These are phyloP conservation scores for Gymnocheta viridis DNA, from an alignment of 2,888 invertebrate genomes.

Conservation along the genomic window DNA sequence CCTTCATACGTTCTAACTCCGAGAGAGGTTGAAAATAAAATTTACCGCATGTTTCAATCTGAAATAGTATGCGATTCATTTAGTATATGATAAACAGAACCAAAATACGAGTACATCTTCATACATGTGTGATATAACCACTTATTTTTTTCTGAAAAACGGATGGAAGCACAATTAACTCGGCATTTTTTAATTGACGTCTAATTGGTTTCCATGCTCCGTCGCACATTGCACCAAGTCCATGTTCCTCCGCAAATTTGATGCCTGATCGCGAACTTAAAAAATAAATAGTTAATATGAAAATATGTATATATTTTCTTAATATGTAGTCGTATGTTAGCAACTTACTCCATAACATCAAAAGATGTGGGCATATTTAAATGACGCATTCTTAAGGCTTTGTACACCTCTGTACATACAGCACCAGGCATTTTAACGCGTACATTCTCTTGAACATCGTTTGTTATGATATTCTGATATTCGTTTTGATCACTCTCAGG, in stretches of 20 bases:
- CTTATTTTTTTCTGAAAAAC: slow-evolving; percentile 83
- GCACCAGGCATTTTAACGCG: slow-evolving; percentile 84
- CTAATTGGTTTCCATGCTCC: slow-evolving; percentile 76
- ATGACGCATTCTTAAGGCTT: slow-evolving; percentile 87
- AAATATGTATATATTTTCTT: too few species aligned
- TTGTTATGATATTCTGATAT: slow-evolving; percentile 56
- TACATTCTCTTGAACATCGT: slow-evolving; percentile 16
- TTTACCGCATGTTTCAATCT: slow-evolving; percentile 79
- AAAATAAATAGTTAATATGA: slow-evolving; percentile 21
- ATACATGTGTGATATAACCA: slow-evolving; percentile 84
- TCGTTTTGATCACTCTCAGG: slow-evolving; percentile 71
- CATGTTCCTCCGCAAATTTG: slow-evolving; percentile 80
- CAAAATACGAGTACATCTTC: slow-evolving; percentile 71
- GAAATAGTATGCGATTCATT: background rate
- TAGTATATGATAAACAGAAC: background rate
- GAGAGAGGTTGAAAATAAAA: slow-evolving; percentile 80
- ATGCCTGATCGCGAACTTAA: slow-evolving; percentile 83
- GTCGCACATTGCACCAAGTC: slow-evolving; percentile 76
- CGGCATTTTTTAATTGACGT: slow-evolving; percentile 79
- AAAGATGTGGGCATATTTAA: slow-evolving; percentile 78
- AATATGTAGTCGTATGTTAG: too few species aligned
- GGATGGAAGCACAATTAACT: slow-evolving; percentile 85
- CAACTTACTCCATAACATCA: slow-evolving; percentile 79
- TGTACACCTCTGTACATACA: slow-evolving; percentile 88
- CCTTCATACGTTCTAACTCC: slow-evolving; percentile 75